Conservation (phyloP, 2,797 vertebrate species). For the Thalassophryne amazonica region DNA sequence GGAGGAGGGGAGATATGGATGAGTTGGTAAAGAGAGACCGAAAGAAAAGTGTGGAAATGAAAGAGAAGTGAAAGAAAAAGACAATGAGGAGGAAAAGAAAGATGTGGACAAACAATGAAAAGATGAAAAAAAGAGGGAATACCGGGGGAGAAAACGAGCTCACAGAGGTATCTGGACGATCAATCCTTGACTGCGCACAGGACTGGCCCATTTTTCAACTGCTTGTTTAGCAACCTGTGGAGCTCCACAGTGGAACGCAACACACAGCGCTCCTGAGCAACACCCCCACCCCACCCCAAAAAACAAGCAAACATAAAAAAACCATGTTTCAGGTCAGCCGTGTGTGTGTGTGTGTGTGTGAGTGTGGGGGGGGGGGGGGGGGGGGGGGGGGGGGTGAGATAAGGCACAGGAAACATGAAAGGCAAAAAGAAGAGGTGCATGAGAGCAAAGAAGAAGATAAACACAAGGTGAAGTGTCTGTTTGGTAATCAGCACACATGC, state of each 20-base stretch:
- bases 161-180: slow-evolving; percentile 54
- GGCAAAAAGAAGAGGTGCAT: not conserved
- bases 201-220: slow-evolving; percentile 69
- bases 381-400: not conserved
- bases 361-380: not conserved
- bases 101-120: slow-evolving; percentile 5
- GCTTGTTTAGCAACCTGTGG: slow-evolving; percentile 75
- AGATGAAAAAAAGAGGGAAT: not conserved
- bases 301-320: no score
- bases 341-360: not conserved
- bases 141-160: slow-evolving; percentile 19
- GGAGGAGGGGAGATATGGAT: not conserved
- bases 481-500: slow-evolving; percentile 48
- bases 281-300: slow-evolving; percentile 9
- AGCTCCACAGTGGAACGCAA: slow-evolving; percentile 26
- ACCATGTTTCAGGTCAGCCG: slow-evolving; percentile 14
- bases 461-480: slow-evolving; percentile 52
- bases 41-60: not conserved
- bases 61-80: not conserved
- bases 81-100: not conserved
- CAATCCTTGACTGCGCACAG: slow-evolving; percentile 56
- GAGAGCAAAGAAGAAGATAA: slow-evolving; percentile 7
- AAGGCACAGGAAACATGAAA: not conserved
- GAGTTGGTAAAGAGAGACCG: not conserved
- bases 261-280: slow-evolving; percentile 13